Percentiles rank a stretch among this genome's conserved stretches.
Conservation (phyloP, 2,797 vertebrate species). For the Sciurus carolinensis region DNA sequence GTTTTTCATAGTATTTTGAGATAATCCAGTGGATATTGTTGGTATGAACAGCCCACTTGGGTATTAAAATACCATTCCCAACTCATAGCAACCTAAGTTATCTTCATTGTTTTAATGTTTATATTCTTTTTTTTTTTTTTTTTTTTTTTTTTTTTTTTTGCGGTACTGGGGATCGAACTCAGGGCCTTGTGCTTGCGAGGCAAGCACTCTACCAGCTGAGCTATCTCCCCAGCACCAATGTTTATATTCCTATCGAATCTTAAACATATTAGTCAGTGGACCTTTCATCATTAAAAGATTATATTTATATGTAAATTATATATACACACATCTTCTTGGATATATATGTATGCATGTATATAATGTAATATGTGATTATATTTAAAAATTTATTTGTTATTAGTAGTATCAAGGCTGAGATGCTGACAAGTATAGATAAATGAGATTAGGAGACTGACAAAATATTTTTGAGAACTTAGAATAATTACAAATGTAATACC, state of each 20-base stretch:
- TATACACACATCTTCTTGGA: too few species aligned
- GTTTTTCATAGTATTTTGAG: slow-evolving; percentile 14
- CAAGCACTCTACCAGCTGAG: too few species aligned
- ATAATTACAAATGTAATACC: slow-evolving; percentile 31
- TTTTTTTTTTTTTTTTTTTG: background rate
- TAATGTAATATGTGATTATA: background rate
- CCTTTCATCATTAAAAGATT: background rate
- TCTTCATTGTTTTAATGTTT: slow-evolving; percentile 20
- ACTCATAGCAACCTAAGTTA: background rate
- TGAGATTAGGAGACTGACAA: background rate
- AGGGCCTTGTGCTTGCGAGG: too few species aligned
- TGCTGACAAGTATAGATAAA: background rate
- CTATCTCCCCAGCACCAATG: background rate
- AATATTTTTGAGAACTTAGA: slow-evolving; percentile 8
- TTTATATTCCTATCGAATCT: background rate
- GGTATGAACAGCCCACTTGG: background rate
- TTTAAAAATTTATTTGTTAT: background rate
- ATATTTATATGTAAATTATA: background rate
- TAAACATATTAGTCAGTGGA: background rate
- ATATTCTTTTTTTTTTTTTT: background rate
- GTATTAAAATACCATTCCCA: background rate
- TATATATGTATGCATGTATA: background rate
- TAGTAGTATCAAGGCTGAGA: background rate
- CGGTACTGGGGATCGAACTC: too few species aligned
- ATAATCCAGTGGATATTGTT: background rate